Evolutionary conservation across 2,797 vertebrate species (phyloP).

Genomic region (Dendrocincla tyrannina): DNA sequence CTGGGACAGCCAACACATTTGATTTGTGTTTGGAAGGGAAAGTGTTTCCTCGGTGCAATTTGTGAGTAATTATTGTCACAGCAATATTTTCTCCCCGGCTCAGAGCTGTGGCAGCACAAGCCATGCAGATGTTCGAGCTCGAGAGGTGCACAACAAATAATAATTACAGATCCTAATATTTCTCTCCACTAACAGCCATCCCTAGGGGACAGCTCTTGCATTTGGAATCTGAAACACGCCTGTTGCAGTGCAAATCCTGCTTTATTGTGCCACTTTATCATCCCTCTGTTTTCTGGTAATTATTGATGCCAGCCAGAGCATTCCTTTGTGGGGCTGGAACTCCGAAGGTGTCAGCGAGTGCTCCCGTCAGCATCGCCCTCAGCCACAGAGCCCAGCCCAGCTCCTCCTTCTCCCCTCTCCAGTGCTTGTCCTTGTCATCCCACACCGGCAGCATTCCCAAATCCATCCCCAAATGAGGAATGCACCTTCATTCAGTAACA

Average conservation of each 20-base stretch:
- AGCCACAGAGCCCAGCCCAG: background rate
- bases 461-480: background rate
- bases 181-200: background rate
- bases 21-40: background rate
- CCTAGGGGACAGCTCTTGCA: background rate
- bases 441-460: background rate
- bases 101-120: background rate
- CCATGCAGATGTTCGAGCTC: background rate
- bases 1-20: background rate
- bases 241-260: background rate
- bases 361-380: background rate
- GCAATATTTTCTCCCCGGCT: background rate
- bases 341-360: background rate
- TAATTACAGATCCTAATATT: background rate
- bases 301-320: background rate
- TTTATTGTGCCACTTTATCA: background rate
- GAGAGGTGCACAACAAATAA: background rate
- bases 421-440: background rate
- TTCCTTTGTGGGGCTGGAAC: background rate
- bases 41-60: background rate
- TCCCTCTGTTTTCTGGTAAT: background rate
- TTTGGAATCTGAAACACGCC: background rate
- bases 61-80: background rate
- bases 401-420: background rate
- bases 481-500: background rate